A percentile compares a stretch with the other conserved stretches of the same genome.
These are phyloP conservation scores for Glareola pratincola DNA, from an alignment of 2,113 vertebrate species.

Conservation along the genomic window DNA sequence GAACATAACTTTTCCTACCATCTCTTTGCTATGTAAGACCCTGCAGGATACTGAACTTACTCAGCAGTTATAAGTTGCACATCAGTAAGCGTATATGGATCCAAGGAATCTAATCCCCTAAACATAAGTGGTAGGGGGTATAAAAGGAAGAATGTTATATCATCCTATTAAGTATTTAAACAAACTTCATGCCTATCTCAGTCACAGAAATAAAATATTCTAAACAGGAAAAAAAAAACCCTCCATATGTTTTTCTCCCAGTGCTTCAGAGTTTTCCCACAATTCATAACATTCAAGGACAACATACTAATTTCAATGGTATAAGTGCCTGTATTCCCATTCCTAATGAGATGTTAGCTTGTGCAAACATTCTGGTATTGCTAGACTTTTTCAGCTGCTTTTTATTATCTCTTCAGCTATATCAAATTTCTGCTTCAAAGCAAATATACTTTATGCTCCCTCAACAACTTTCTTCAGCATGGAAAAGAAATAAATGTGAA, in stretches of 20 bases:
- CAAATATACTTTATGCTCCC: background rate
- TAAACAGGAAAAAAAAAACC: background rate
- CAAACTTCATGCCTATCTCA: background rate
- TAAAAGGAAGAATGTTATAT: background rate
- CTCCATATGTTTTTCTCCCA: background rate
- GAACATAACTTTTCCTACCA: background rate
- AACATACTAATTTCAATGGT: background rate
- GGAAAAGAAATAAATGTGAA: background rate
- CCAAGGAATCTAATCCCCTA: background rate
- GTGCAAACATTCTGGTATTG: background rate
- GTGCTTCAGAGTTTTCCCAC: background rate
- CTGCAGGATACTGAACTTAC: background rate
- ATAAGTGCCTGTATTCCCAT: background rate
- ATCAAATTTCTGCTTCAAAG: background rate
- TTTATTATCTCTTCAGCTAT: background rate
- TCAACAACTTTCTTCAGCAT: background rate
- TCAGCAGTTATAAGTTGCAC: background rate
- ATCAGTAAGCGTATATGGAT: background rate
- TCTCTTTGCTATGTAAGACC: background rate
- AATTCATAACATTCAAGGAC: background rate
- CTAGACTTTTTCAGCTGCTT: background rate
- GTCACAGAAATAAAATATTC: background rate
- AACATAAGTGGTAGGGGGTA: background rate
- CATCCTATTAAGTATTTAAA: background rate
- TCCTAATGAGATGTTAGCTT: background rate